Evolutionary conservation across 2,888 invertebrate genomes (phyloP), one percentile per base, ranked within the genome.

Genomic region (Pterostichus madidus): DNA sequence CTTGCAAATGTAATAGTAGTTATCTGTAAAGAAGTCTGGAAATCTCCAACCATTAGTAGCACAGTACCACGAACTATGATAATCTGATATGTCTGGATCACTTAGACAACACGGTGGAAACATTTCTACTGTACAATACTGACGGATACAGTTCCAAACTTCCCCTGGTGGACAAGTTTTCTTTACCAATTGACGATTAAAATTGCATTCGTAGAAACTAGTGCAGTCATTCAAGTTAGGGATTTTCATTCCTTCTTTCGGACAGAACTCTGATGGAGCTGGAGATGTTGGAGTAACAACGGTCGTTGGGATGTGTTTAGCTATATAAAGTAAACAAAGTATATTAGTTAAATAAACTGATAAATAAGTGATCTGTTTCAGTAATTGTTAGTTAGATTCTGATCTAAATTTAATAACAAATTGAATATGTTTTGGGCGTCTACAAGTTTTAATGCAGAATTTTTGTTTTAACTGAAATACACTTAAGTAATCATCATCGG

Each of bases 191-290:
- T 39, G 46, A 31, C 64, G 59, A 35, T 71, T 15, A n/a, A n/a
- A 31, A 17, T 68, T 15, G 13, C 81, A 81, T 81, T 75, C 32
- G 24, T 24, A 75, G 32, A 75, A 81, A 35, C 53, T 56, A 17
- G 10, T 39, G 71, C 81, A 81, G 24, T 81, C 59, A 39, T 31
- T 11, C 10, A 17, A 7, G 39, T 81, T 39, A 3, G 81, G 81
- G 6, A 81, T 39, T 39, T 5, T 52, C 3, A 39, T 32, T n/a
- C 80, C 81, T n/a, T 15, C 56, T 56, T 81, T 10, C 6, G 71
- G 71, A 56, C 81, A 81, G 15, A 24, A 56, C 13, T n/a, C 5
- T 5, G 52, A 52, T 52, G 52, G 5, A 5, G 10, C 5, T 49
- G 2, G 10, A n/a, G 49, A 5, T 6, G 10, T n/a, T 13, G 13